Percentiles rank a stretch among this genome's conserved stretches.
Evolutionary conservation across 2,113 vertebrate species (phyloP).

Genomic region (Paradisaea rubra): DNA sequence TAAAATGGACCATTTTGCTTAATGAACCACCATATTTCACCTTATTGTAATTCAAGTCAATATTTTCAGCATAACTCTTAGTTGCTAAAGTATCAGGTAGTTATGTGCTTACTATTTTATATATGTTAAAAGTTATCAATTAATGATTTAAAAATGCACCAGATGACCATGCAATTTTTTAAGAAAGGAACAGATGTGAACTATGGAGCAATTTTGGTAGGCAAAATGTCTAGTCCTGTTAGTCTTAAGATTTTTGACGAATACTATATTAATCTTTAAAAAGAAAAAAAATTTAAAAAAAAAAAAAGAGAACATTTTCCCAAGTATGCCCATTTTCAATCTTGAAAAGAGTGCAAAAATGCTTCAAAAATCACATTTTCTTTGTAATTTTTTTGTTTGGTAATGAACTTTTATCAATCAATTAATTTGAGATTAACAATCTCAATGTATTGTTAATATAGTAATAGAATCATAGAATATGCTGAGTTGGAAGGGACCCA

Average conservation of each 20-base stretch:
- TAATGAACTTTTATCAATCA: neutral
- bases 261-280: neutral
- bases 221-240: neutral
- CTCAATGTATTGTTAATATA: neutral
- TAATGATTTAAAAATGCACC: neutral
- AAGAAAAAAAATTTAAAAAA: neutral
- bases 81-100: neutral
- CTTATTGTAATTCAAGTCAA: neutral
- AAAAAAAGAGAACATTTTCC: neutral
- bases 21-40: neutral
- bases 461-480: neutral
- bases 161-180: neutral
- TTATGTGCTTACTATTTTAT: neutral
- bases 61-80: neutral
- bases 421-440: neutral
- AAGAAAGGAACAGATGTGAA: neutral
- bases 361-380: neutral
- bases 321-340: neutral
- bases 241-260: neutral
- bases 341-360: neutral
- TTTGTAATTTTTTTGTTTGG: neutral
- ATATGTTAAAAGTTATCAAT: neutral
- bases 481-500: neutral
- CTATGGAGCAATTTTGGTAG: neutral
- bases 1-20: neutral